Evolutionary conservation across 2,888 invertebrate species (phyloP).

Genomic region (Calameuta pallipes): DNA sequence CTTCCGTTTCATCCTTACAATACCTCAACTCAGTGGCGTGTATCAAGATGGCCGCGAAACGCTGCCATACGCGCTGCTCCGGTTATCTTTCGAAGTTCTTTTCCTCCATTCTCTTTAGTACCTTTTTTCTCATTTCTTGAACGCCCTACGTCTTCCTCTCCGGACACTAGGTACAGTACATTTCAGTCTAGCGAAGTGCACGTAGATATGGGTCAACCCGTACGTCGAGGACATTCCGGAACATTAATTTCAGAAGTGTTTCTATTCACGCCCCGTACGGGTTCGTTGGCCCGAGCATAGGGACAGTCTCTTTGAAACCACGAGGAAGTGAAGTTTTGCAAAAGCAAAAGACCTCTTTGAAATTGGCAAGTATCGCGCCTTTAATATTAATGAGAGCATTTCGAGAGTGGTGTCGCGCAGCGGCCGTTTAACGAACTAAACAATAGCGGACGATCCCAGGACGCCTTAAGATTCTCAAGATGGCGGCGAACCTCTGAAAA

Average conservation of each 20-base stretch:
- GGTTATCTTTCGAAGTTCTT: slow-evolving; percentile 3
- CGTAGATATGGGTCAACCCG: slow-evolving; percentile 45
- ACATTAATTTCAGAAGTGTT: slow-evolving; percentile 52
- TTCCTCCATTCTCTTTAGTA: neutral
- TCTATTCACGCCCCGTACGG: slow-evolving; percentile 41
- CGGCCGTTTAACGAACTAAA: slow-evolving; percentile 21
- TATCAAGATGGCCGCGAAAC: slow-evolving; percentile 8
- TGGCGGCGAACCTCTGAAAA: neutral
- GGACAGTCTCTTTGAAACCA: slow-evolving; percentile 23
- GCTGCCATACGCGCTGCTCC: neutral
- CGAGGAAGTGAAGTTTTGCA: slow-evolving; percentile 20
- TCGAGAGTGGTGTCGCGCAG: slow-evolving; percentile 28
- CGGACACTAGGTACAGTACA: neutral
- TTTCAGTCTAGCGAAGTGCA: slow-evolving; percentile 14
- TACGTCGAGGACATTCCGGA: slow-evolving; percentile 44
- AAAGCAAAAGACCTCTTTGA: slow-evolving; percentile 44
- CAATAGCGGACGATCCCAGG: slow-evolving; percentile 22
- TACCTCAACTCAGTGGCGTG: slow-evolving; percentile 26
- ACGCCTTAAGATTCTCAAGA: neutral
- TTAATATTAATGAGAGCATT: slow-evolving; percentile 57
- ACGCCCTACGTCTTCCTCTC: slow-evolving; percentile 26
- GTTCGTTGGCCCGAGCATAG: slow-evolving; percentile 39
- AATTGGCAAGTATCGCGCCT: slow-evolving; percentile 33
- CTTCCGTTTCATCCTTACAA: neutral
- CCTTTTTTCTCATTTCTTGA: neutral